phyloP scores from a whole-genome alignment of 2,888 invertebrate species.

The Amorpha juglandis region DNA sequence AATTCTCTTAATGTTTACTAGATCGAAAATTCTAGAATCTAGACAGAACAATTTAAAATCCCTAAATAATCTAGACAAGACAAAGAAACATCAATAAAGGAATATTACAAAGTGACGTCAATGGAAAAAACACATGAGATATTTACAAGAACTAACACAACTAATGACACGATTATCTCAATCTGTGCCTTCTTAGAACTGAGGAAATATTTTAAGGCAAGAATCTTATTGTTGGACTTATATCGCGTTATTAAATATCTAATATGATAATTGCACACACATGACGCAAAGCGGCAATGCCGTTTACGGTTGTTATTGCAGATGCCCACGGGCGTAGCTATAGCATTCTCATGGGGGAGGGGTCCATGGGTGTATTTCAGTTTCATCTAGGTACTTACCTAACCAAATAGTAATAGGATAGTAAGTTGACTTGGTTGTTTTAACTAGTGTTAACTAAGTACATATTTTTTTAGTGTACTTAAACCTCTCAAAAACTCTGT shows the following conservation, averaged over 20 bases:
- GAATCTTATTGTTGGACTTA: slow-evolving; percentile 27
- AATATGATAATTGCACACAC: slow-evolving; percentile 38
- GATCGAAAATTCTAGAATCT: too few species aligned
- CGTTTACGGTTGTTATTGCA: slow-evolving; percentile 13
- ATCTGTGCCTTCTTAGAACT: slow-evolving; percentile 43
- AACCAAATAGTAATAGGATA: too few species aligned
- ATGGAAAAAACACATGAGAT: slow-evolving; percentile 35
- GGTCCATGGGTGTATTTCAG: too few species aligned
- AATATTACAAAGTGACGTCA: slow-evolving; percentile 38
- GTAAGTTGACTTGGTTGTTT: too few species aligned
- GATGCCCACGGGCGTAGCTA: too few species aligned
- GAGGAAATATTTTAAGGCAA: slow-evolving; percentile 41
- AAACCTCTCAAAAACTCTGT: too few species aligned
- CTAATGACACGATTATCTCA: slow-evolving; percentile 41
- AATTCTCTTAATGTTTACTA: too few species aligned
- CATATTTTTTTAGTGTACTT: too few species aligned
- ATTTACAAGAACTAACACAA: slow-evolving; percentile 34
- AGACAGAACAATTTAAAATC: too few species aligned
- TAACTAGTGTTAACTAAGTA: too few species aligned
- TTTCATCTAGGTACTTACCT: too few species aligned
- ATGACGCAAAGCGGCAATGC: background rate
- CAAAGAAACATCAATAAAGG: slow-evolving; percentile 33
- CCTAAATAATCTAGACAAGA: background rate
- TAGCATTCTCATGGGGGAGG: too few species aligned
- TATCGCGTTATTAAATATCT: slow-evolving; percentile 38